A percentile compares a stretch with the other conserved stretches of the same genome.
Evolutionary conservation across 1,140 invertebrate genomes (phyloP).

Genomic region (Eufriesea mexicana): DNA sequence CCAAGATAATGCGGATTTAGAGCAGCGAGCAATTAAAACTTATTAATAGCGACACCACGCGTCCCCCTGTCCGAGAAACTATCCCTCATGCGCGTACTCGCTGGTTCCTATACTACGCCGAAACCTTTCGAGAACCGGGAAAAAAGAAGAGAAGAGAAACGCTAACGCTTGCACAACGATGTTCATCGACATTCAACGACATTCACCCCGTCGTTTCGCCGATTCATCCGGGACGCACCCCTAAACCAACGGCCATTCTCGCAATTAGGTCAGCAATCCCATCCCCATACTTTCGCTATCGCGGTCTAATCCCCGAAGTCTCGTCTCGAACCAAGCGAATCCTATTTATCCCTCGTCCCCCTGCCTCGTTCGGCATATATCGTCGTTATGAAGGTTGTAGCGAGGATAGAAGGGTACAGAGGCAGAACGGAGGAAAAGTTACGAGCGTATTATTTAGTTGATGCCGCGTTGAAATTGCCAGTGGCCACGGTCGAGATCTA

Average conservation of each 20-base stretch:
- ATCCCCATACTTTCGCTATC: constrained; percentile 1
- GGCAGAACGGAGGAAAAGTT: constrained; percentile 3
- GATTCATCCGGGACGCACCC: neutral
- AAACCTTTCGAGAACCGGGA: no score
- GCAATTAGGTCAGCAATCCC: constrained; percentile 13
- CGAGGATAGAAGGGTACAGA: no score
- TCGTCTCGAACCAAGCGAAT: constrained; percentile 14
- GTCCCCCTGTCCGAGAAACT: neutral
- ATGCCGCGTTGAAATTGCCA: constrained; percentile 44
- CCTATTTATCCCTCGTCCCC: constrained; percentile 4
- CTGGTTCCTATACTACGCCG: no score
- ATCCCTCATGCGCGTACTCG: no score
- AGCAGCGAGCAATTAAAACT: constrained; percentile 16
- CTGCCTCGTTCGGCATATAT: neutral
- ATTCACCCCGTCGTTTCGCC: neutral
- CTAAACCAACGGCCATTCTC: neutral
- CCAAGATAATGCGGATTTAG: neutral
- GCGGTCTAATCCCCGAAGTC: neutral
- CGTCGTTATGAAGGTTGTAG: constrained; percentile 1
- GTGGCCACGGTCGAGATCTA: constrained; percentile 44
- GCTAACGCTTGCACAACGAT: no score
- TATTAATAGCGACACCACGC: neutral
- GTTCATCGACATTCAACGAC: neutral
- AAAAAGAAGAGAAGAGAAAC: no score
- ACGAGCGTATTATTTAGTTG: constrained; percentile 52